Conservation (phyloP, 2,113 vertebrate species). For the Castor canadensis region DNA sequence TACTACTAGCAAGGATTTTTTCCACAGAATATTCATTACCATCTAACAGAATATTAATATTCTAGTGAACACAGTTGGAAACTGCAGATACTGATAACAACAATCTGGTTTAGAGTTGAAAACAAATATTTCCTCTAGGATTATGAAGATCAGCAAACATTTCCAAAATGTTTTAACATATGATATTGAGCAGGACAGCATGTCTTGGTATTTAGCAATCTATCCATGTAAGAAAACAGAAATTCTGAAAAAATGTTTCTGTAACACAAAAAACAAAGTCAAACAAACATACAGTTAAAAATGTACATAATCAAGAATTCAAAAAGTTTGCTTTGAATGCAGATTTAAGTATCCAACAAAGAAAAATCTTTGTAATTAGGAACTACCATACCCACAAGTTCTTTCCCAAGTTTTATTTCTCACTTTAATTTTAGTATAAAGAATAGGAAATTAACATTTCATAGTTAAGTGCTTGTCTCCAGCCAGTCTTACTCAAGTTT, state of each 20-base stretch:
- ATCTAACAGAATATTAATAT: background rate
- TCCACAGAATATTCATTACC: background rate
- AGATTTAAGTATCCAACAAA: background rate
- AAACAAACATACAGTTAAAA: background rate
- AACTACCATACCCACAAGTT: background rate
- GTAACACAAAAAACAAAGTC: background rate
- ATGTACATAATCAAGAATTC: background rate
- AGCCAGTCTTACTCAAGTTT: background rate
- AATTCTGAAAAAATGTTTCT: background rate
- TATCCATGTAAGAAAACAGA: background rate
- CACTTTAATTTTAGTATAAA: constrained; percentile 29
- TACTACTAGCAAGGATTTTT: background rate
- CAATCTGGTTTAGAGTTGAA: constrained; percentile 22
- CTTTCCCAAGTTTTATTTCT: constrained; percentile 2
- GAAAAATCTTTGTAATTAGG: background rate
- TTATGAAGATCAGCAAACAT: constrained; percentile 39
- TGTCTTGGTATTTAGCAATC: constrained; percentile 20
- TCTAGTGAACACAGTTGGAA: constrained; percentile 11
- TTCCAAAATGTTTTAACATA: constrained; percentile 34
- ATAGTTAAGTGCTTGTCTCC: background rate
- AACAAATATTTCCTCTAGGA: constrained; percentile 36
- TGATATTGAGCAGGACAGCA: background rate
- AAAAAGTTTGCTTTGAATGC: background rate
- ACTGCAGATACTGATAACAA: background rate
- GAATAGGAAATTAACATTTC: background rate